Evolutionary conservation across 2,797 vertebrate species (phyloP).

Genomic region (Cyclopterus lumpus): DNA sequence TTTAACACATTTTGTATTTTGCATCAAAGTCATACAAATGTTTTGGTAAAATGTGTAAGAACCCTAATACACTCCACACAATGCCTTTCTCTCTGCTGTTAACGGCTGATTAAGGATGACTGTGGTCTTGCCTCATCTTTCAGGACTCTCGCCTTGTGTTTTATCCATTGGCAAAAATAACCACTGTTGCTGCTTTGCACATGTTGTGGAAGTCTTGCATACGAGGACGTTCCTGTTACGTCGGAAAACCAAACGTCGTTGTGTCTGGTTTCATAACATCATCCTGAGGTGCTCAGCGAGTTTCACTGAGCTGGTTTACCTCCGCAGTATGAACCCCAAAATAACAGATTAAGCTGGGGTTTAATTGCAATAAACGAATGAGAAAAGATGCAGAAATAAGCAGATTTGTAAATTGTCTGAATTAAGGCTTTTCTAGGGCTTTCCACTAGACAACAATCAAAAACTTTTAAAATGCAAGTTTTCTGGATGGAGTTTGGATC

Average conservation of each 20-base stretch:
- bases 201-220: neutral
- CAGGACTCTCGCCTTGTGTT: conserved; percentile 1
- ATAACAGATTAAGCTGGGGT: neutral
- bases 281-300: neutral
- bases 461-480: neutral
- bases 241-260: neutral
- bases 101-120: conserved; percentile 29
- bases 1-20: neutral
- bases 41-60: neutral
- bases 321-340: neutral
- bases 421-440: neutral
- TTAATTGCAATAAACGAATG: neutral
- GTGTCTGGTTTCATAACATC: neutral
- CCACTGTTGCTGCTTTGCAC: neutral
- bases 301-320: neutral
- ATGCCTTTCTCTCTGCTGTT: conserved; percentile 20
- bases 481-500: neutral
- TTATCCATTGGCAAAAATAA: neutral
- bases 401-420: neutral
- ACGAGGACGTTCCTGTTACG: neutral
- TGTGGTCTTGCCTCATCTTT: conserved; percentile 45
- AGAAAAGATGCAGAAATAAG: neutral
- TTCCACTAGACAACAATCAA: neutral
- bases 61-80: conserved; percentile 2
- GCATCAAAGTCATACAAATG: neutral